These are phyloP conservation scores for Periplaneta americana DNA, from an alignment of 1,140 invertebrate genomes.

Conservation along the genomic window DNA sequence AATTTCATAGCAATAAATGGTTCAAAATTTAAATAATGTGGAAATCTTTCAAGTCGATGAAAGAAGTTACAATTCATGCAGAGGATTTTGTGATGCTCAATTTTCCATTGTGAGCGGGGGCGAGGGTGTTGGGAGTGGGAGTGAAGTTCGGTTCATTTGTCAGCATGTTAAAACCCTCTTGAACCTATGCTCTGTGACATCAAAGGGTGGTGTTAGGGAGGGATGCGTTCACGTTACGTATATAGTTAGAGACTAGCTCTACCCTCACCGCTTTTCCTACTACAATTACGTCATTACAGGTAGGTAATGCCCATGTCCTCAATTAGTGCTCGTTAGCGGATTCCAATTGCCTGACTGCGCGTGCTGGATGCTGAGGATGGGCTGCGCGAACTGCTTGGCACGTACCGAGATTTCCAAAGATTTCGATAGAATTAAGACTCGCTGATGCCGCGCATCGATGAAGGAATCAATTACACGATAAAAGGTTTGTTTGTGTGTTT, in stretches of 20 bases:
- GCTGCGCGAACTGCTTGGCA: too few species aligned
- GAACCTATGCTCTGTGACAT: neutral
- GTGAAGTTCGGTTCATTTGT: neutral
- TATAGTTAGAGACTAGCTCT: neutral
- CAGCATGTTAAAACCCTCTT: neutral
- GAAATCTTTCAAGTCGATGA: too few species aligned
- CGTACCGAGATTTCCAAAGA: too few species aligned
- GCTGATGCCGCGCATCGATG: too few species aligned
- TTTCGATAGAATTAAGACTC: too few species aligned
- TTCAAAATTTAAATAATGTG: too few species aligned
- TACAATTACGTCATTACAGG: conserved; percentile 9
- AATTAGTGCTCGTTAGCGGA: conserved; percentile 10
- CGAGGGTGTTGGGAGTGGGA: too few species aligned
- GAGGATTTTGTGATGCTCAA: too few species aligned
- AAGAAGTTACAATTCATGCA: too few species aligned
- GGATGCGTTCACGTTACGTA: neutral
- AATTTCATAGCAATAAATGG: too few species aligned
- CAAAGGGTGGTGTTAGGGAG: neutral
- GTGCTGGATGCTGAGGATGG: neutral
- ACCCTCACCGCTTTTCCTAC: neutral
- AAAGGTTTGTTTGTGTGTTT: too few species aligned
- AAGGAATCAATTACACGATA: too few species aligned
- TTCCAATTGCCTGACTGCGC: neutral
- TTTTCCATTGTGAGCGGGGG: neutral
- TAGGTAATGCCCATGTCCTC: neutral